Evolutionary conservation across 1,140 invertebrate genomes (phyloP), one percentile per base, ranked within the genome.

Genomic region (Heliconius nattereri): DNA sequence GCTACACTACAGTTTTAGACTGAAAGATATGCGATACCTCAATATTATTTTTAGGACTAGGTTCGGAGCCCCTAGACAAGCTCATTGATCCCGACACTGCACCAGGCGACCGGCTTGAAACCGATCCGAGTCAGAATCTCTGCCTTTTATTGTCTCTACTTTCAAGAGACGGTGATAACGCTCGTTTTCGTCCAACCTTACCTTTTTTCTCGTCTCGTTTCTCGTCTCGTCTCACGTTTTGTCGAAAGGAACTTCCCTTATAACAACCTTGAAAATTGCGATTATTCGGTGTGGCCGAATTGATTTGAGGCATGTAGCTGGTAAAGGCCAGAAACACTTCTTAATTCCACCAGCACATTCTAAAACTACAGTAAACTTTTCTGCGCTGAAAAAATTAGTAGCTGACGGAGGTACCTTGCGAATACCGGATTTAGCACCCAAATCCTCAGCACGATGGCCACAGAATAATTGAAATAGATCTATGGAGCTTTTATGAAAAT

Each of bases 1-100:
- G 83, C 0, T 77, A n/a, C 23, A 71, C 78, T 2, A 85, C 32
- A n/a, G 84, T 45, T 76, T 83, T 37, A 71, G 70, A 29, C 23
- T 23, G 45, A 85, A 86, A 2, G 81, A 84, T 80, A 84, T 86
- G 52, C 80, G 83, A 74, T 86, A 86, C 72, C 85, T 80, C 78
- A 19, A 73, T 82, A 87, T 85, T 81, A 85, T 81, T 76, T 76
- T 76, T 32, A 86, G 20, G 1, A 85, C 7, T n/a, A 73, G 23
- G 0, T 79, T 66, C 37, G 84, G 84, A 32, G 85, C 83, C 29
- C 72, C 79, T 83, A 85, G 20, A 71, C 71, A 7, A 23, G 37
- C 72, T 79, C 84, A 85, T 3, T 29, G 71, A 20, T 71, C 16
- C 73, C 40, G 9, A 60, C 75, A 78, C 1, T 76, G 74, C 19